Percentiles rank a stretch among this genome's conserved stretches.
Conservation (phyloP, 2,888 invertebrate species). For the Ophion ellenae region DNA sequence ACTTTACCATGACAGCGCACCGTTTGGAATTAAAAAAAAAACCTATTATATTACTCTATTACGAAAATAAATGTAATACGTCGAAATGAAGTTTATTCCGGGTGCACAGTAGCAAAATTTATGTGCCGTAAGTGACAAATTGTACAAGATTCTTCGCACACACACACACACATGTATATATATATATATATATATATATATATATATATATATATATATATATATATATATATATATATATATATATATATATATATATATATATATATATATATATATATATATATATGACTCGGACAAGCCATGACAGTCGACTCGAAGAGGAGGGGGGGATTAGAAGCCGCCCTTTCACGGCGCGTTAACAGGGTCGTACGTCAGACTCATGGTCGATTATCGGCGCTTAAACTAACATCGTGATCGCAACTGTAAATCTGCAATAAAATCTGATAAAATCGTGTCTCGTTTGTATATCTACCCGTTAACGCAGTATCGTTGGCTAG, state of each 20-base stretch:
- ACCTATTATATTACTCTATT: background rate
- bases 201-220: background rate
- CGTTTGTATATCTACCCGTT: conserved; percentile 38
- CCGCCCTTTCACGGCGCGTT: conserved; percentile 62
- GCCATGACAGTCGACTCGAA: background rate
- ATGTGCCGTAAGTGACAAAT: conserved; percentile 50
- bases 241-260: background rate
- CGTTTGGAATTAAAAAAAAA: background rate
- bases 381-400: conserved; percentile 72
- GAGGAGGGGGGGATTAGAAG: conserved; percentile 27
- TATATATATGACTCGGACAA: conserved; percentile 6
- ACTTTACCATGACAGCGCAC: background rate
- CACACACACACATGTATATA: background rate
- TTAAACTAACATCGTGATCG: conserved; percentile 68
- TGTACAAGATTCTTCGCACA: conserved; percentile 40
- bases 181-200: background rate
- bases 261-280: background rate
- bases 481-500: background rate
- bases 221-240: background rate
- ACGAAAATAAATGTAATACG: conserved; percentile 16
- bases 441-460: conserved; percentile 77
- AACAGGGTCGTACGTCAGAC: conserved; percentile 71
- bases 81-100: conserved; percentile 29
- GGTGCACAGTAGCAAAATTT: conserved; percentile 39
- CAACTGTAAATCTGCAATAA: conserved; percentile 73